A percentile compares a stretch with the other conserved stretches of the same genome.
Evolutionary conservation across 2,888 invertebrate genomes (phyloP).

Genomic region (Prionchulus punctatus): DNA sequence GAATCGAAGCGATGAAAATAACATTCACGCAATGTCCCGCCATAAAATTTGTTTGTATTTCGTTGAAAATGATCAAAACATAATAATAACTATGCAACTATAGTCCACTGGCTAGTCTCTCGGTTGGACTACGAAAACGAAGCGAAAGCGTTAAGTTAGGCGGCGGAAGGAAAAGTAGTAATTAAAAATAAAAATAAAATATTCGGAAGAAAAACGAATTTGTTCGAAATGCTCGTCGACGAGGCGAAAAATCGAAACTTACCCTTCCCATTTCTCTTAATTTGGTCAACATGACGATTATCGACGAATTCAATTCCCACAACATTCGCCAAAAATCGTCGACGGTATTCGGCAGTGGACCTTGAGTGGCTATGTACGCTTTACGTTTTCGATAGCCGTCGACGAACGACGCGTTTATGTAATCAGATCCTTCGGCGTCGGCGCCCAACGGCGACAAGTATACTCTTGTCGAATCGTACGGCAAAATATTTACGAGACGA

Average conservation of each 20-base stretch:
- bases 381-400: constrained; percentile 53
- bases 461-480: constrained; percentile 83
- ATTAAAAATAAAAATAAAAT: no score
- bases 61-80: no score
- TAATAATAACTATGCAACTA: no score
- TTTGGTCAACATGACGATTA: constrained; percentile 95
- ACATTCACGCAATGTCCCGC: no score
- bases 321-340: constrained; percentile 99
- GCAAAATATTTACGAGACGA: constrained; percentile 87
- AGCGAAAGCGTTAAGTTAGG: no score
- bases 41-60: no score
- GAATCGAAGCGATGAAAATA: no score
- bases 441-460: constrained; percentile 40
- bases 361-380: constrained; percentile 95
- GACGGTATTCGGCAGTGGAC: constrained; percentile 85
- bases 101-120: no score
- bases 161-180: no score
- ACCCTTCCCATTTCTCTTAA: constrained; percentile 92
- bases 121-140: no score
- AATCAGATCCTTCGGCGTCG: constrained; percentile 53
- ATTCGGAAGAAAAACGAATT: no score
- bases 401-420: constrained; percentile 94
- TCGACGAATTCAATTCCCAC: constrained; percentile 98
- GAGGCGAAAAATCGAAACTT: constrained; percentile 34
- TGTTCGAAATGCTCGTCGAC: no score